A percentile compares a stretch with the other conserved stretches of the same genome.
phyloP scores from a whole-genome alignment of 2,888 invertebrate genomes.

The Polyploca ridens region DNA sequence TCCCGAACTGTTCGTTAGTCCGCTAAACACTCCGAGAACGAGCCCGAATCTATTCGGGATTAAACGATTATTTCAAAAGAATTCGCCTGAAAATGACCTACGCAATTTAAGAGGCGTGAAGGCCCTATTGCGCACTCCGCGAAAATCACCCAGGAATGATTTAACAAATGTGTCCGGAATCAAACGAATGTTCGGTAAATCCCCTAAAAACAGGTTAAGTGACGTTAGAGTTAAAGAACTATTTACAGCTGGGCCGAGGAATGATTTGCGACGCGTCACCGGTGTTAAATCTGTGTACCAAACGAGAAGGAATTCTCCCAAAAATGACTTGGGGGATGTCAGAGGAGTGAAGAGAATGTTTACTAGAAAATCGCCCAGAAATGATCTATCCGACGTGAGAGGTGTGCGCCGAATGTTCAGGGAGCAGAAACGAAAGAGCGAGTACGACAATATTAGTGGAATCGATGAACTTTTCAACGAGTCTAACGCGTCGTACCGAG shows the following conservation, averaged over 20 bases:
- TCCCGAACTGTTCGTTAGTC: slow-evolving; percentile 67
- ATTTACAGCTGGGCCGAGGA: slow-evolving; percentile 53
- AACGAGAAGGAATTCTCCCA: slow-evolving; percentile 34
- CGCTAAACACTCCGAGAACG: slow-evolving; percentile 53
- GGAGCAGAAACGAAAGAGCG: slow-evolving; percentile 32
- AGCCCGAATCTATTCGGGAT: slow-evolving; percentile 57
- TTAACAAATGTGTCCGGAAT: slow-evolving; percentile 68
- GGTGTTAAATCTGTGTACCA: slow-evolving; percentile 48
- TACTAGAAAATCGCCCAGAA: slow-evolving; percentile 45
- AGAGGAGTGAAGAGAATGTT: slow-evolving; percentile 66
- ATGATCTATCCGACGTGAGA: slow-evolving; percentile 62
- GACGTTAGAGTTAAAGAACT: slow-evolving; percentile 66
- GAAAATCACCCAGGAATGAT: slow-evolving; percentile 64
- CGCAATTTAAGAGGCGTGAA: slow-evolving; percentile 56
- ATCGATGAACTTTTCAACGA: slow-evolving; percentile 64
- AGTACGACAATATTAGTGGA: slow-evolving; percentile 60
- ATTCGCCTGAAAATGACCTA: slow-evolving; percentile 55
- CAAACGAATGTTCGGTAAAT: slow-evolving; percentile 60
- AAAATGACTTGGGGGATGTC: slow-evolving; percentile 65
- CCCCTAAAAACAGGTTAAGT: slow-evolving; percentile 62
- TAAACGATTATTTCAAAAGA: slow-evolving; percentile 53
- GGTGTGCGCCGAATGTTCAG: slow-evolving; percentile 59
- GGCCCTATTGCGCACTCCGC: slow-evolving; percentile 50
- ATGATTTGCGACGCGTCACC: slow-evolving; percentile 54
- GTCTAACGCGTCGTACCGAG: slow-evolving; percentile 33